Base-by-base conservation (phyloP, 92 coral and sea anemone genomes). In the Parazoanthus darwini region DNA sequence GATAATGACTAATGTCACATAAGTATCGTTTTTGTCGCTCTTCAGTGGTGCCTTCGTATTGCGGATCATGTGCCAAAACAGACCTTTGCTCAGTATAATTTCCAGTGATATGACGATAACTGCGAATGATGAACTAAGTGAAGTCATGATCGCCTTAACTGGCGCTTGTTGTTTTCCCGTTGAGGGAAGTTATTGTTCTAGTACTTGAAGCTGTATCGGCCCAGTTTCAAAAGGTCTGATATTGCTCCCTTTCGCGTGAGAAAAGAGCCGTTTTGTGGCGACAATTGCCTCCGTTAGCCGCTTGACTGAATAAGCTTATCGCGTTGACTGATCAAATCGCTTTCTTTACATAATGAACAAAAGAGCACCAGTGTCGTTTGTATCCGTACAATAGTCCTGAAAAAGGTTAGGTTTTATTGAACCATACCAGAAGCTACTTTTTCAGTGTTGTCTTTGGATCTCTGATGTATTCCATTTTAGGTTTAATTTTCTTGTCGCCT, bases 231-330 rank as follows among this genome's bases (percentile, higher is more conserved):
- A 76, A 38, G 51, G 46, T 36, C 3, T 20, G 86, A 82, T 82
- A 82, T 82, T 82, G 86, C 35, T 63, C 23, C 33, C n/a, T 82
- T 82, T 82, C 44, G 86, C 86, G 86, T 65, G 86, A 82, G 74
- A 82, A 82, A 82, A 33, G 76, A 80, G 59, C 54, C 38, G 59
- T 82, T 82, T 82, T 82, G 54, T 82, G 35, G 86, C 86, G 83
- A 79, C 85, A 81, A 81, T 81, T 42, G 50, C 56, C 73, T 81
- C 74, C 50, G 85, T 63, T 58, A 81, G 85, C 36, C 85, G 85
- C 35, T 33, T 81, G 85, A 23, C 35, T 81, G 48, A 63, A 81
- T 81, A 81, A 66, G 85, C 85, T 81, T 81, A 81, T 81, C 85
- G 56, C 6, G 72, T 33, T 59, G 68, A 35, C n/a, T 81, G 74